These are phyloP conservation scores for Acronicta psi DNA, from an alignment of 2,888 invertebrate genomes.

Conservation along the genomic window DNA sequence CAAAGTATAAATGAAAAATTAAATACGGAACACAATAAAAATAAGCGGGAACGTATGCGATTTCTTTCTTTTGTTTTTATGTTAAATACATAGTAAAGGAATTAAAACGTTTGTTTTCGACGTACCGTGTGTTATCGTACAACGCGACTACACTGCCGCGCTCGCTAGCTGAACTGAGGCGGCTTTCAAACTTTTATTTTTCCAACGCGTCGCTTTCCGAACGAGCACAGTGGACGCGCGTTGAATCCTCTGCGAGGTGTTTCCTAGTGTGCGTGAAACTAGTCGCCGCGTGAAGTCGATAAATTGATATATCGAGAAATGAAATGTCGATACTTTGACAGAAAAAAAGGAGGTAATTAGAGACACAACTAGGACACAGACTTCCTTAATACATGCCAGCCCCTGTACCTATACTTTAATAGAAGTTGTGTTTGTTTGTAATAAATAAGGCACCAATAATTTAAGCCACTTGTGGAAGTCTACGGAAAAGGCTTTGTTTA, in stretches of 20 bases:
- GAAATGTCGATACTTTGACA: background rate
- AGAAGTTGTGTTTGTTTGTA: too few species aligned
- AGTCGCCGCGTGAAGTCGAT: slow-evolving; percentile 45
- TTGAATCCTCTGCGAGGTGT: slow-evolving; percentile 55
- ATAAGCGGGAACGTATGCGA: slow-evolving; percentile 36
- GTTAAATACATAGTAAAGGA: slow-evolving; percentile 40
- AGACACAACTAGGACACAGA: too few species aligned
- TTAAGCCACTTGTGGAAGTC: too few species aligned
- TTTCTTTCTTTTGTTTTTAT: slow-evolving; percentile 20
- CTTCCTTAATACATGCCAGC: too few species aligned
- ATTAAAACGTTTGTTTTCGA: slow-evolving; percentile 63
- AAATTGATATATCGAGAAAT: slow-evolving; percentile 15
- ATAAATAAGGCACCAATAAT: too few species aligned
- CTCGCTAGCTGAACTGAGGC: slow-evolving; percentile 72
- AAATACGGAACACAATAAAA: slow-evolving; percentile 24
- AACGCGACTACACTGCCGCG: slow-evolving; percentile 71
- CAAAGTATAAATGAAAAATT: slow-evolving; percentile 22
- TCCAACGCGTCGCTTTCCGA: slow-evolving; percentile 74
- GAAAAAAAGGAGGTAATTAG: too few species aligned
- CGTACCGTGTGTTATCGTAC: slow-evolving; percentile 74
- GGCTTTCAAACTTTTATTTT: slow-evolving; percentile 74
- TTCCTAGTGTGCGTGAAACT: slow-evolving; percentile 56
- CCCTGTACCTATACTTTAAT: too few species aligned
- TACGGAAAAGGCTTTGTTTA: too few species aligned
- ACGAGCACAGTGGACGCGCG: slow-evolving; percentile 58